A percentile compares a stretch with the other conserved stretches of the same genome.
Conservation (phyloP, 1,140 invertebrate species). For the Prorops nasuta region DNA sequence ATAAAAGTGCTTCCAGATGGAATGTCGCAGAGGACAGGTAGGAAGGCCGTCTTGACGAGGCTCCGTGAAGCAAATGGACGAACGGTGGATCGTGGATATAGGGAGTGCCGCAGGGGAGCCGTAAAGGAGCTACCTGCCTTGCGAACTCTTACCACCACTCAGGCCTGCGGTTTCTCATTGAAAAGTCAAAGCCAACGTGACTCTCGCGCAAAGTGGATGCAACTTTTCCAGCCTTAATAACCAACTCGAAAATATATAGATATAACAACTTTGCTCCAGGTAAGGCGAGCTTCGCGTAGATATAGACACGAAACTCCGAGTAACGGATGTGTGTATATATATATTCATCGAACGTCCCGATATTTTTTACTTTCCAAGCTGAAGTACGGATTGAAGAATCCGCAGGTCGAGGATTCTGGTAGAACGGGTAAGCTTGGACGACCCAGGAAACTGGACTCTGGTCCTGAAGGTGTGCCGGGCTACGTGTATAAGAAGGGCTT, state of each 20-base stretch:
- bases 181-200: too few species aligned
- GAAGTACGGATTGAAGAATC: too few species aligned
- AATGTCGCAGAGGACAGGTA: slow-evolving; percentile 36
- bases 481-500: too few species aligned
- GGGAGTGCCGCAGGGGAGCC: slow-evolving; percentile 38
- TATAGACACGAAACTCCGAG: too few species aligned
- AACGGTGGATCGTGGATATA: slow-evolving; percentile 25
- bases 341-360: too few species aligned
- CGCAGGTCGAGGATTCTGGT: slow-evolving; percentile 36
- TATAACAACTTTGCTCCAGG: too few species aligned
- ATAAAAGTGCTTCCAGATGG: slow-evolving; percentile 32
- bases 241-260: too few species aligned
- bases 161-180: slow-evolving; percentile 10
- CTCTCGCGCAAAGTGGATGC: too few species aligned
- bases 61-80: slow-evolving; percentile 21
- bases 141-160: slow-evolving; percentile 13
- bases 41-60: slow-evolving; percentile 21
- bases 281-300: too few species aligned
- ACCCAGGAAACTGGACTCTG: slow-evolving; percentile 33
- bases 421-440: slow-evolving; percentile 31
- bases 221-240: too few species aligned
- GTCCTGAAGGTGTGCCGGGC: slow-evolving; percentile 19
- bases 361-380: too few species aligned
- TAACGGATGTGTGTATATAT: too few species aligned
- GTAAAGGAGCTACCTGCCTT: slow-evolving; percentile 35